A percentile compares a stretch with the other conserved stretches of the same genome.
Evolutionary conservation across 2,113 vertebrate genomes (phyloP).

Genomic region (Microtus pennsylvanicus): DNA sequence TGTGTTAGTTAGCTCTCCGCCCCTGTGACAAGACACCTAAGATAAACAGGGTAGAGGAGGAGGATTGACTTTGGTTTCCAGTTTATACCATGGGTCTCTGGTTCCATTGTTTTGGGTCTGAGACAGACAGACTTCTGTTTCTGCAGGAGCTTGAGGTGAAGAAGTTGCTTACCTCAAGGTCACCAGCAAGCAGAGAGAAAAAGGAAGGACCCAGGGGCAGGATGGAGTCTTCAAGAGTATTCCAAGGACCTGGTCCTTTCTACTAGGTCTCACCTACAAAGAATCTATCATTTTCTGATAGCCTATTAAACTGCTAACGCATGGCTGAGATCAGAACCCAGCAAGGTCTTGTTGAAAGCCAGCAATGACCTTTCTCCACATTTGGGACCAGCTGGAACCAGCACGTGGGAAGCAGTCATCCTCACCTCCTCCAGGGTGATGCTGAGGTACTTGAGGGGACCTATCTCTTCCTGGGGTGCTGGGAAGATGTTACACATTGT

Average conservation of each 20-base stretch:
- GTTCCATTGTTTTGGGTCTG: neutral
- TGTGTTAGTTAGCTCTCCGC: neutral
- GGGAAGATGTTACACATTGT: neutral
- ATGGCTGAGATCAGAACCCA: neutral
- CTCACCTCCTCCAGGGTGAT: neutral
- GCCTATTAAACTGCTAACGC: neutral
- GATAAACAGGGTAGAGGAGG: neutral
- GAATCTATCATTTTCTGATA: neutral
- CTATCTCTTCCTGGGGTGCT: neutral
- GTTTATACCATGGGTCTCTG: neutral
- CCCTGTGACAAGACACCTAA: neutral
- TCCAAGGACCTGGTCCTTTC: neutral
- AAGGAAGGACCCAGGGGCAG: neutral
- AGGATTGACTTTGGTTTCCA: neutral
- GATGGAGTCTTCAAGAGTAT: neutral
- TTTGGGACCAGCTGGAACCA: too few species aligned
- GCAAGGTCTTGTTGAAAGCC: neutral
- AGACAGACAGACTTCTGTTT: neutral
- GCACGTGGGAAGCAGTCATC: neutral
- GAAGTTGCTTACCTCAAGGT: neutral
- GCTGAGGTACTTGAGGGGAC: neutral
- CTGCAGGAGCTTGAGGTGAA: neutral
- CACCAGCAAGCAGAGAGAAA: neutral
- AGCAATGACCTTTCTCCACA: neutral
- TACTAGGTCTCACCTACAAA: neutral